phyloP scores from a whole-genome alignment of 2,113 vertebrate species.

The Pelecanus crispus region DNA sequence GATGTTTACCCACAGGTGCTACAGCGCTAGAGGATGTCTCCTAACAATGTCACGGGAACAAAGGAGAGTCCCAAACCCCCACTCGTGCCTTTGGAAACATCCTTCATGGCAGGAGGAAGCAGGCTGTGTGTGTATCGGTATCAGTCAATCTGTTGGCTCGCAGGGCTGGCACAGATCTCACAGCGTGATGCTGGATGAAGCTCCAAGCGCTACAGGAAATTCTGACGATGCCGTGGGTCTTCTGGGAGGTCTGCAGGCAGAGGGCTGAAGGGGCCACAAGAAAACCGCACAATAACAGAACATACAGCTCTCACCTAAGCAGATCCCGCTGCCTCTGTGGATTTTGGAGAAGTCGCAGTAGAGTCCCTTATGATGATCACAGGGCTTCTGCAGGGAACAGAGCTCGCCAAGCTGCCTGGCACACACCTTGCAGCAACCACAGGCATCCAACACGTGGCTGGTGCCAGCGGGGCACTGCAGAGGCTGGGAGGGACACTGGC shows the following conservation, averaged over 20 bases:
- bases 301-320: conserved; percentile 68
- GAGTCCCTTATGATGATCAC: conserved; percentile 79
- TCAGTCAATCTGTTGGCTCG: not conserved
- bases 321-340: conserved; percentile 70
- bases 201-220: not conserved
- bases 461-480: conserved; percentile 67
- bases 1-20: not conserved
- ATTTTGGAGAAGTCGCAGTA: conserved; percentile 72
- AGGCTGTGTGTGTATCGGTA: accelerated
- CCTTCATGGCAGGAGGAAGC: not conserved
- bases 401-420: conserved; percentile 74
- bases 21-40: not conserved
- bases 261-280: not conserved
- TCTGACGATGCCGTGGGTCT: not conserved
- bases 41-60: not conserved
- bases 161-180: not conserved
- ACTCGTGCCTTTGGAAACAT: not conserved
- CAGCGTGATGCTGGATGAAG: not conserved
- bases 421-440: conserved; percentile 82
- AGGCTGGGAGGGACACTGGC: conserved; percentile 67
- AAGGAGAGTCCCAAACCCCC: not conserved
- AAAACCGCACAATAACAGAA: not conserved
- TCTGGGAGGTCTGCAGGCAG: not conserved
- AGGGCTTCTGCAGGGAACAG: conserved; percentile 73
- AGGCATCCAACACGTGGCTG: conserved; percentile 75